A percentile compares a stretch with the other conserved stretches of the same genome.
These are phyloP conservation scores for Leptestheria dahalacensis DNA, from an alignment of 1,140 invertebrate genomes.

Conservation along the genomic window DNA sequence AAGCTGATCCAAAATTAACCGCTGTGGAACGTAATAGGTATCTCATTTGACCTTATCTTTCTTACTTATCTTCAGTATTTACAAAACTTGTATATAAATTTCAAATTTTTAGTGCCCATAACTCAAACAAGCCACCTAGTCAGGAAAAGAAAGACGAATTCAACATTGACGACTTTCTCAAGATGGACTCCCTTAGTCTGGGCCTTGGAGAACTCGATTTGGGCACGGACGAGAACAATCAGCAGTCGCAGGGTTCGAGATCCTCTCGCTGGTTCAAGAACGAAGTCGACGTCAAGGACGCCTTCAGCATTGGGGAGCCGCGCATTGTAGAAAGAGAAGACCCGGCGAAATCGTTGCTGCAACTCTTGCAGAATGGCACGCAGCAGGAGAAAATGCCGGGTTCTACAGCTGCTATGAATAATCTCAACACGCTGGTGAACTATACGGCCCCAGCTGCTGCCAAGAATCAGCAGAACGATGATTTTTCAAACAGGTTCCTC, in stretches of 20 bases:
- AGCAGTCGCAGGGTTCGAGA: conserved; percentile 3
- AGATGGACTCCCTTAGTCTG: conserved; percentile 34
- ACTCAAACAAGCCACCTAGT: not conserved
- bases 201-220: not conserved
- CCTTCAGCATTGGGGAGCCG: not conserved
- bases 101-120: not conserved
- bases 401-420: not conserved
- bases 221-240: not conserved
- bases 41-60: no score
- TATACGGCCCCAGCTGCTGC: not conserved
- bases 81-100: not conserved
- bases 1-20: no score
- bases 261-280: conserved; percentile 1
- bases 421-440: not conserved
- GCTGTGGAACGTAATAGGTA: no score
- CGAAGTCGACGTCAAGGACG: not conserved
- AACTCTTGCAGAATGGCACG: not conserved
- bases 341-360: not conserved
- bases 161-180: conserved; percentile 55
- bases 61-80: not conserved
- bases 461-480: not conserved
- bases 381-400: not conserved
- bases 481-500: not conserved
- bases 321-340: not conserved
- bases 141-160: conserved; percentile 32